phyloP scores from a whole-genome alignment of 2,113 vertebrate species.

The Chionomys nivalis region DNA sequence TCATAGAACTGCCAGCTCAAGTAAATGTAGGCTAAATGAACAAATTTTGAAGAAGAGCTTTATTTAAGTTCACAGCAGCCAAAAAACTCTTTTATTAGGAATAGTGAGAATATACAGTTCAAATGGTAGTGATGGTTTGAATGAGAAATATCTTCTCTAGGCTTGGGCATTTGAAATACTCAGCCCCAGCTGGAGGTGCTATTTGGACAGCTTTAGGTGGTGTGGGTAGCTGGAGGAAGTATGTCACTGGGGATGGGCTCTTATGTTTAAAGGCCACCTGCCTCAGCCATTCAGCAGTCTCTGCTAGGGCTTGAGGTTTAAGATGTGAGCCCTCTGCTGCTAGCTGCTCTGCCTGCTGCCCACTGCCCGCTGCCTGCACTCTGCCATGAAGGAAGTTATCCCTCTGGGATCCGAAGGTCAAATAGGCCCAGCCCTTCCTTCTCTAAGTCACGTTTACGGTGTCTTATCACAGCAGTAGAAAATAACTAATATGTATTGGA shows the following conservation, averaged over 20 bases:
- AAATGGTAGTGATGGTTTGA: neutral
- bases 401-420: rapidly evolving
- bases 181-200: neutral
- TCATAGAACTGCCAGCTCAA: neutral
- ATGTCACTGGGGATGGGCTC: neutral
- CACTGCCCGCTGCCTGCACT: neutral
- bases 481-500: neutral
- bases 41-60: neutral
- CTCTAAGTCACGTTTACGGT: too few relatives aligned
- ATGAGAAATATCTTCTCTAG: neutral
- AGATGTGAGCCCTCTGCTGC: neutral
- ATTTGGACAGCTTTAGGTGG: neutral
- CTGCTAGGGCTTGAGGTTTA: neutral
- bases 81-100: neutral
- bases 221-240: neutral
- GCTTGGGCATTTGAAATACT: neutral
- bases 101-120: neutral
- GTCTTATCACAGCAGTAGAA: neutral
- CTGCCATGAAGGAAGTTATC: neutral
- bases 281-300: neutral
- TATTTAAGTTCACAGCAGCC: slow-evolving; percentile 4
- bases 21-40: neutral
- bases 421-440: neutral
- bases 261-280: neutral
- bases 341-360: neutral